Conservation (phyloP, 2,888 invertebrate genomes). For the Pristionchus exspectatus region DNA sequence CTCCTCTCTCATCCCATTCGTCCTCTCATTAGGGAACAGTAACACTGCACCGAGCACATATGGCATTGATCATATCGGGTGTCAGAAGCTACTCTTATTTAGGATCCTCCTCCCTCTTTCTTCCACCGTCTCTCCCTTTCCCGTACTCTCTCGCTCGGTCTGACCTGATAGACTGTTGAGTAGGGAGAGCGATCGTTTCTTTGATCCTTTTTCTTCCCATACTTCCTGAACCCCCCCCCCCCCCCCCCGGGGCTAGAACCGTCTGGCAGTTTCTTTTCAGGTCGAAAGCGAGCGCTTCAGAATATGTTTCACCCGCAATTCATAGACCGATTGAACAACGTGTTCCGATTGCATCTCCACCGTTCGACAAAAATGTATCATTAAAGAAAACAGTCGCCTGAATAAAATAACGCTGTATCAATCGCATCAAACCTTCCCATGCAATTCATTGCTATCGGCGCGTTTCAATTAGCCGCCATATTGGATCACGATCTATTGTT, state of each 20-base stretch:
- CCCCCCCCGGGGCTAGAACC: slow-evolving; percentile 22
- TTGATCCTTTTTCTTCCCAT: neutral
- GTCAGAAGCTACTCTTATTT: neutral
- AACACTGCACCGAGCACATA: neutral
- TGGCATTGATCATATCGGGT: neutral
- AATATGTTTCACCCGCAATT: neutral
- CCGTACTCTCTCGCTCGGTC: neutral
- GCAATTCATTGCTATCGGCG: neutral
- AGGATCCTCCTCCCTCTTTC: neutral
- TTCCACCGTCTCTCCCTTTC: neutral
- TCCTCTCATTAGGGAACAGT: slow-evolving; percentile 31
- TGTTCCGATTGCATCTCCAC: too few relatives aligned
- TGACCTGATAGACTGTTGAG: neutral
- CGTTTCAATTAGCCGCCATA: neutral
- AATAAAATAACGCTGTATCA: neutral
- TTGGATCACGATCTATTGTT: neutral
- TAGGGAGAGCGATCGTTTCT: neutral
- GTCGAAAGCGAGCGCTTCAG: neutral
- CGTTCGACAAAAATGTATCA: too few relatives aligned
- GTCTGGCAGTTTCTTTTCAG: neutral
- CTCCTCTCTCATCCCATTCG: neutral
- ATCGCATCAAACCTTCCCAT: neutral
- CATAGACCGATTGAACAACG: neutral
- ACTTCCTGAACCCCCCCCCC: neutral
- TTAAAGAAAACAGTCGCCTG: too few relatives aligned